Evolutionary conservation across 2,113 vertebrate genomes (phyloP).

Genomic region (Casuarius casuarius): DNA sequence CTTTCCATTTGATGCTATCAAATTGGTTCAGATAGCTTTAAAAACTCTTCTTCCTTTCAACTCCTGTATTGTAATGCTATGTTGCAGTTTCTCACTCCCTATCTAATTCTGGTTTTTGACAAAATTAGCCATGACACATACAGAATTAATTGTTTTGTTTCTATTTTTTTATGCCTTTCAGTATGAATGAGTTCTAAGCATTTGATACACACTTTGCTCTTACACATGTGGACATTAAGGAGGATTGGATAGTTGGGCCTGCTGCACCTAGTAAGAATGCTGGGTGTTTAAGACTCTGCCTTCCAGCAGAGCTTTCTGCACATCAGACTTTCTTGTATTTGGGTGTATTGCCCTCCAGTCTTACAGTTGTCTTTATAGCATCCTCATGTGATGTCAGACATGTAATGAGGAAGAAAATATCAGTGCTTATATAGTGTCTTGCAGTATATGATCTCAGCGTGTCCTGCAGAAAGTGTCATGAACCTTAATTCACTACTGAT

Average conservation of each 20-base stretch:
- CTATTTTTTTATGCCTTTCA: slow-evolving; percentile 6
- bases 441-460: neutral
- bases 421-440: neutral
- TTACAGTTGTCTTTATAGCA: neutral
- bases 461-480: neutral
- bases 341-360: neutral
- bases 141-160: neutral
- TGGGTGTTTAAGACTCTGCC: neutral
- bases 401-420: neutral
- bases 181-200: neutral
- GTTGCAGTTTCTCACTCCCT: neutral
- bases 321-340: neutral
- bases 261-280: neutral
- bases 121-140: neutral
- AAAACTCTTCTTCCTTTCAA: neutral
- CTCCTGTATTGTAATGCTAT: neutral
- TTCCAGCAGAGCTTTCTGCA: neutral
- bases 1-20: neutral
- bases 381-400: neutral
- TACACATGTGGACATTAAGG: neutral
- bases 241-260: neutral
- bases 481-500: neutral
- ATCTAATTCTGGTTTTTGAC: neutral
- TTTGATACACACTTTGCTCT: neutral
- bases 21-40: neutral